Conservation (phyloP, 1,140 invertebrate species). For the Drosophila repletoides region DNA sequence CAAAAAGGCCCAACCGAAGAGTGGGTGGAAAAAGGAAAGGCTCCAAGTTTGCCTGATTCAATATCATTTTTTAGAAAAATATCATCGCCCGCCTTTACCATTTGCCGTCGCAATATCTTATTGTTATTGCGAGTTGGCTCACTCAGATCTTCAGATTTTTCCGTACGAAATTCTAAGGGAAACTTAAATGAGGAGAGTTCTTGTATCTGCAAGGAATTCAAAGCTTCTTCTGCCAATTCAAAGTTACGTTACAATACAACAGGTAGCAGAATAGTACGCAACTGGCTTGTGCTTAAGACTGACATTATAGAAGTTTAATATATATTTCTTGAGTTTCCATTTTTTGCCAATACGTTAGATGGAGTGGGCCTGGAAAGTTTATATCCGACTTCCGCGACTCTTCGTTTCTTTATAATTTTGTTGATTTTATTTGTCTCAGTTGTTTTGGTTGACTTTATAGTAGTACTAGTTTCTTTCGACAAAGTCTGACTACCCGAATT, state of each 20-base stretch:
- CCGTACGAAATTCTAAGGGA: slow-evolving; percentile 49
- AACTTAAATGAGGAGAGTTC: slow-evolving; percentile 68
- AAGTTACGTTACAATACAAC: slow-evolving; percentile 17
- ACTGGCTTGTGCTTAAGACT: background rate
- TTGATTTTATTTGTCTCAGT: background rate
- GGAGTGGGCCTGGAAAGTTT: background rate
- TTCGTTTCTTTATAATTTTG: no score
- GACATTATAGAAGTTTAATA: background rate
- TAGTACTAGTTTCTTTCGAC: background rate
- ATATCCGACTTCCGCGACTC: background rate
- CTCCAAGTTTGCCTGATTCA: slow-evolving; percentile 12
- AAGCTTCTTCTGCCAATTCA: background rate
- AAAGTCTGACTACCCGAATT: background rate
- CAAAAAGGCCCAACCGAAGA: slow-evolving; percentile 66
- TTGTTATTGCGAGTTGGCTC: background rate
- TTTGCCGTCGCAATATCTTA: background rate
- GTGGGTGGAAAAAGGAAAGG: slow-evolving; percentile 41
- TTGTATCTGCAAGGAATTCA: slow-evolving; percentile 1
- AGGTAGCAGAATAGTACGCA: background rate
- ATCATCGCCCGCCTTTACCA: background rate
- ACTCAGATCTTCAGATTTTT: slow-evolving; percentile 4
- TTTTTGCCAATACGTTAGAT: background rate
- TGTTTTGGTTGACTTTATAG: background rate
- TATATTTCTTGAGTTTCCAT: slow-evolving; percentile 7
- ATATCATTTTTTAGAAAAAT: slow-evolving; percentile 33